Percentiles rank a stretch among this genome's conserved stretches.
Conservation (phyloP, 2,113 vertebrate genomes). For the Cyanoderma ruficeps region DNA sequence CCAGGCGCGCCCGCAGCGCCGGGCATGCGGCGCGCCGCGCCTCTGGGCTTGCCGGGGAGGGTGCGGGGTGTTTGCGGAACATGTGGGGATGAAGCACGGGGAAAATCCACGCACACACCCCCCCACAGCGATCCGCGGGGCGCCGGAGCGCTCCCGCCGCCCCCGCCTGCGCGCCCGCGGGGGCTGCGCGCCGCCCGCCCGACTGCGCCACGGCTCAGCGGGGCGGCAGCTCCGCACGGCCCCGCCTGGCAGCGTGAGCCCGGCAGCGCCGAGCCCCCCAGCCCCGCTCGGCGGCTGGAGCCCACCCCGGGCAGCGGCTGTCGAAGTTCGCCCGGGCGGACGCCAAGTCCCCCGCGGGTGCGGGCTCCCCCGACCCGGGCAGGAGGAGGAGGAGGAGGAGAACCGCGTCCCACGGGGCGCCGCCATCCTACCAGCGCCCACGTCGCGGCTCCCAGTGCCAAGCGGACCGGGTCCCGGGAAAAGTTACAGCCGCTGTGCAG, state of each 20-base stretch:
- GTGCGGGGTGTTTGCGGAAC: background rate
- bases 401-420: background rate
- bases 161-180: too few relatives aligned
- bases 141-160: background rate
- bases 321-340: background rate
- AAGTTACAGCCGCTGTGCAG: conserved; percentile 1
- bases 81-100: background rate
- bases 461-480: background rate
- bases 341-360: background rate
- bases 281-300: background rate
- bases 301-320: background rate
- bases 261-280: background rate
- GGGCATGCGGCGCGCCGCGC: background rate
- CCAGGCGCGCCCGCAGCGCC: background rate
- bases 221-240: too few relatives aligned
- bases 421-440: background rate
- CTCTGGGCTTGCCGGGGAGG: background rate
- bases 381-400: background rate
- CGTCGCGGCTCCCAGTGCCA: background rate
- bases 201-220: too few relatives aligned
- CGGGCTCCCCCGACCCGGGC: background rate
- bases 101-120: background rate
- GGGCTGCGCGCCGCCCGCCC: too few relatives aligned
- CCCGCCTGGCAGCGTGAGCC: too few relatives aligned
- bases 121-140: background rate